These are phyloP conservation scores for Eleutherodactylus coqui DNA, from an alignment of 2,797 vertebrate genomes.

Conservation along the genomic window DNA sequence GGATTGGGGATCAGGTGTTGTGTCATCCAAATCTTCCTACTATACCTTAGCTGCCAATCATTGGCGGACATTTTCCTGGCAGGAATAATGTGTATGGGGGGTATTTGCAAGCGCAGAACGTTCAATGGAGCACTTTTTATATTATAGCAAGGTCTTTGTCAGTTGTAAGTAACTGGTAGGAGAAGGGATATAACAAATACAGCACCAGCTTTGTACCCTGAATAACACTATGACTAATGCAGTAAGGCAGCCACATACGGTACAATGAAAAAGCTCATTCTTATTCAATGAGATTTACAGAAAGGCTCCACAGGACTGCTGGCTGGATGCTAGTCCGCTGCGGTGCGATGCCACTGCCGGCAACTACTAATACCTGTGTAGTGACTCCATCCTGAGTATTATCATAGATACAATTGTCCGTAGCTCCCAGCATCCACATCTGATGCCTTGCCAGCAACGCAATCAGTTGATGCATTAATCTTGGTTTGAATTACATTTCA, in stretches of 20 bases:
- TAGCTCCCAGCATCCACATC: not conserved
- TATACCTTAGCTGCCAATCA: no score
- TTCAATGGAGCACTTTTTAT: not conserved
- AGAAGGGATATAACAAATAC: not conserved
- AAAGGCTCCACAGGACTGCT: not conserved
- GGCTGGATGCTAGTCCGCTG: not conserved
- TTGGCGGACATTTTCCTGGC: no score
- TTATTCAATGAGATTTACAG: not conserved
- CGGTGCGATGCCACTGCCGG: not conserved
- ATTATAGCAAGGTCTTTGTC: not conserved
- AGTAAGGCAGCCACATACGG: not conserved
- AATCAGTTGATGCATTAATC: not conserved
- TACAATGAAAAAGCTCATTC: not conserved
- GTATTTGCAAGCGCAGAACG: no score
- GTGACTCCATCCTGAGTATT: not conserved
- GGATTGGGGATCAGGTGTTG: no score
- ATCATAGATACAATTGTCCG: not conserved
- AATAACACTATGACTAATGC: not conserved
- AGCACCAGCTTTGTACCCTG: not conserved
- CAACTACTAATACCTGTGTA: not conserved
- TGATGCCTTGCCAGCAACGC: not conserved
- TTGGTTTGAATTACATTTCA: not conserved
- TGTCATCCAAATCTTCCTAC: no score
- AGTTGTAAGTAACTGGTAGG: not conserved
- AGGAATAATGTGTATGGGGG: no score